Evolutionary conservation across 2,113 vertebrate species (phyloP).

Genomic region (Agelaius tricolor): DNA sequence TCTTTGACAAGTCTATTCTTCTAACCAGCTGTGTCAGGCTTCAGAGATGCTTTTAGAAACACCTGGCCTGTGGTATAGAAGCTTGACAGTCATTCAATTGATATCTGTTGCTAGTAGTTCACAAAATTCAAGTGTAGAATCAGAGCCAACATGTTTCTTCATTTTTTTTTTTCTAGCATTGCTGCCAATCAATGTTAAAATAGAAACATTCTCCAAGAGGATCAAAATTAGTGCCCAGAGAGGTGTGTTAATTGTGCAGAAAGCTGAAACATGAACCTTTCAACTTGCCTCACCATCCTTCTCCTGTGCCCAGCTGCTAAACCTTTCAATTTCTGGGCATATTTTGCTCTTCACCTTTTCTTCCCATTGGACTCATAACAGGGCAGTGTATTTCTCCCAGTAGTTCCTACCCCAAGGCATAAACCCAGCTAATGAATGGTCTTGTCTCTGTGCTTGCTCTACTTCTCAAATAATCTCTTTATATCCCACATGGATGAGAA

Average conservation of each 20-base stretch:
- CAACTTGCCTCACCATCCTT: neutral
- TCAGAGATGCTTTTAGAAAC: constrained; percentile 41
- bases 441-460: neutral
- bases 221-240: neutral
- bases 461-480: neutral
- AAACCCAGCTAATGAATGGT: neutral
- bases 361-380: neutral
- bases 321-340: neutral
- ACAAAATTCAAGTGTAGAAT: neutral
- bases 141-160: neutral
- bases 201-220: neutral
- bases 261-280: neutral
- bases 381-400: neutral
- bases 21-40: constrained; percentile 3
- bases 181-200: neutral
- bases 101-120: neutral
- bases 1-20: neutral
- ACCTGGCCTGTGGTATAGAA: neutral
- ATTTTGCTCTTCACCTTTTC: neutral
- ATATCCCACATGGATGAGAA: neutral
- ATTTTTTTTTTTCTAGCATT: neutral
- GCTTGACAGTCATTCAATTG: constrained; percentile 7
- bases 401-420: neutral
- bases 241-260: neutral
- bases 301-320: neutral